phyloP scores from a whole-genome alignment of 2,888 invertebrate species.

The Morpho achilles region DNA sequence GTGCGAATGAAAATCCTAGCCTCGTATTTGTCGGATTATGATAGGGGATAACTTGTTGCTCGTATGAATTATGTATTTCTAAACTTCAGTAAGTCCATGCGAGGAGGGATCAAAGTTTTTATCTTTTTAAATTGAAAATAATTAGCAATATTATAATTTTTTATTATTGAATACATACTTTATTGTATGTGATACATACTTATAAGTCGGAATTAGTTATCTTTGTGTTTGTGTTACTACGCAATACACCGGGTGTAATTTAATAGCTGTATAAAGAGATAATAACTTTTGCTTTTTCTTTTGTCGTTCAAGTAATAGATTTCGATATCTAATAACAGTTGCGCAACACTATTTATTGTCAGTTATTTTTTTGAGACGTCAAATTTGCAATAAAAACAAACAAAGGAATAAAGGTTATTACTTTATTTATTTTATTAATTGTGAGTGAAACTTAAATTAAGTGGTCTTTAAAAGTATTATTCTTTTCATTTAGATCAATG shows the following conservation, averaged over 20 bases:
- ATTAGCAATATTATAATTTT: constrained; percentile 5
- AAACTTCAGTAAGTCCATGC: constrained; percentile 33
- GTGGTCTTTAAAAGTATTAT: no score
- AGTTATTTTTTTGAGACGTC: background rate
- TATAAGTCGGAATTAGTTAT: constrained; percentile 7
- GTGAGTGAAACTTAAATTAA: no score
- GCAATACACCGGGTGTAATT: background rate
- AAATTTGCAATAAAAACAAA: no score
- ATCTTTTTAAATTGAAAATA: constrained; percentile 15
- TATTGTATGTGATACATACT: constrained; percentile 1
- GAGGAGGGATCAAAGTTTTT: constrained; percentile 9
- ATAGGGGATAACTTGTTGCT: constrained; percentile 71
- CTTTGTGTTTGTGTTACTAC: background rate
- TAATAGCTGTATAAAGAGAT: constrained; percentile 10
- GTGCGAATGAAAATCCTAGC: constrained; percentile 62
- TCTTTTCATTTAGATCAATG: no score
- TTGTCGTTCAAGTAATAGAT: constrained; percentile 4
- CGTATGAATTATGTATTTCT: constrained; percentile 57
- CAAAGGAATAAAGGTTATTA: no score
- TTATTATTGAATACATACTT: background rate
- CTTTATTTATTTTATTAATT: no score
- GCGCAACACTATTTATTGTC: constrained; percentile 35
- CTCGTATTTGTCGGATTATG: constrained; percentile 70
- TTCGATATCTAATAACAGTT: constrained; percentile 23
- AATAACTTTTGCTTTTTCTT: constrained; percentile 17